Conservation (phyloP, 2,797 vertebrate species). For the Premnoplex brunnescens region DNA sequence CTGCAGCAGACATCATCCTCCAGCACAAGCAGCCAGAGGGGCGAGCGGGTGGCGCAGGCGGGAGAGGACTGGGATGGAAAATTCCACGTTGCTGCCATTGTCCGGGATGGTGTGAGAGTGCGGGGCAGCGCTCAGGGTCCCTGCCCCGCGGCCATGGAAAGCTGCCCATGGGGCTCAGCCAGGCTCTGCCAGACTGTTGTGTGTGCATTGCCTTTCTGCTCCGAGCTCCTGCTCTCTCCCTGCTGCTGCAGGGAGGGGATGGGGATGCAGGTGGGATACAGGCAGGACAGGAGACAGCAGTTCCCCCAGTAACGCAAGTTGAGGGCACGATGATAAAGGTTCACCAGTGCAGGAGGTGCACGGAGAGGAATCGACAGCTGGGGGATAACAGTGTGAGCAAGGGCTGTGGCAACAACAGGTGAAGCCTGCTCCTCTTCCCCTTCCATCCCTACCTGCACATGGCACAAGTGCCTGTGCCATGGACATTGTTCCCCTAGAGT, state of each 20-base stretch:
- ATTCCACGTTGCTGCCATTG: constrained; percentile 9
- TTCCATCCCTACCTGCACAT: not conserved
- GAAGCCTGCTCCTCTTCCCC: not conserved
- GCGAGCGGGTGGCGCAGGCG: not conserved
- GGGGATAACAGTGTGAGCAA: fast-evolving
- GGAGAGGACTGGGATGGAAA: constrained; percentile 40
- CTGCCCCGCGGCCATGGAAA: not conserved
- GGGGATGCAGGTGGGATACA: fast-evolving
- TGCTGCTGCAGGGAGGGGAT: not conserved
- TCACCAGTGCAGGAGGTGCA: not conserved
- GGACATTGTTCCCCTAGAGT: fast-evolving
- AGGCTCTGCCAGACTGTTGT: not conserved
- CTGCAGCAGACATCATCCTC: not conserved
- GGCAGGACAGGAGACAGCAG: not conserved
- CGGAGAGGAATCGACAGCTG: fast-evolving
- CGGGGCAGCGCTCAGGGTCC: not conserved
- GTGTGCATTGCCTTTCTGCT: not conserved
- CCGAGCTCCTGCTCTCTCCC: not conserved
- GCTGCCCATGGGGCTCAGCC: not conserved
- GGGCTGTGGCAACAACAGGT: not conserved
- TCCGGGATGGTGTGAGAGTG: not conserved
- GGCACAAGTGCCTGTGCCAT: fast-evolving
- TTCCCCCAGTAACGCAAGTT: not conserved
- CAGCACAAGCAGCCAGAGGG: not conserved
- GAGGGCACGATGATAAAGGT: fast-evolving